These are phyloP conservation scores for Trypoxylon attenuatum DNA, from an alignment of 2,888 invertebrate species.

Conservation along the genomic window DNA sequence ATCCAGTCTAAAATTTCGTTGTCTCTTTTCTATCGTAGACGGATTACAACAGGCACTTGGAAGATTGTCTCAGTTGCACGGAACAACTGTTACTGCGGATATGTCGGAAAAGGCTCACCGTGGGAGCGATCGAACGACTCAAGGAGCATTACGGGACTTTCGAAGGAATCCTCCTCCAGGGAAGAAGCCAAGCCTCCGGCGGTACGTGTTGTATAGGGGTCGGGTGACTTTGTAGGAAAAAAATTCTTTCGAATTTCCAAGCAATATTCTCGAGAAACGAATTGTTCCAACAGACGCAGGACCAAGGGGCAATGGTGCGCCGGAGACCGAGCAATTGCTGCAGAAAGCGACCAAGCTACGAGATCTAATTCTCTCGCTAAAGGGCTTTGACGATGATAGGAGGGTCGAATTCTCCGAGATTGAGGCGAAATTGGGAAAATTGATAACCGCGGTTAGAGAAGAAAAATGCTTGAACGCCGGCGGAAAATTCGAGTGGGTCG, in stretches of 20 bases:
- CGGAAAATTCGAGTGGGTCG: slow-evolving; percentile 96
- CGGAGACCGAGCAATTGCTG: slow-evolving; percentile 70
- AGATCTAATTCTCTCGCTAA: too few species aligned
- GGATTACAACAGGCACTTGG: slow-evolving; percentile 84
- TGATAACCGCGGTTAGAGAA: slow-evolving; percentile 75
- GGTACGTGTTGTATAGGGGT: too few species aligned
- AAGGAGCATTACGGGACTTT: slow-evolving; percentile 59
- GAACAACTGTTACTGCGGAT: slow-evolving; percentile 77
- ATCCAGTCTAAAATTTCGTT: too few species aligned
- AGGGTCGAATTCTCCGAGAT: slow-evolving; percentile 69
- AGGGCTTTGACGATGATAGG: not conserved
- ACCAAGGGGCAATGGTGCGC: too few species aligned
- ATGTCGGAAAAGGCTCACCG: slow-evolving; percentile 72
- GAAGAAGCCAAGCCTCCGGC: too few species aligned
- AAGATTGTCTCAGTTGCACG: slow-evolving; percentile 79
- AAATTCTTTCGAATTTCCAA: not conserved
- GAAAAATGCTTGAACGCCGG: slow-evolving; percentile 84
- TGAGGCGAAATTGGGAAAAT: slow-evolving; percentile 69
- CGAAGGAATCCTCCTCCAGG: slow-evolving; percentile 62
- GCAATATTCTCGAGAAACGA: not conserved
- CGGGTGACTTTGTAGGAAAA: too few species aligned
- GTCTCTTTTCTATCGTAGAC: slow-evolving; percentile 75
- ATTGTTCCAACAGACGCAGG: too few species aligned
- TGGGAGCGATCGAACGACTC: slow-evolving; percentile 53
- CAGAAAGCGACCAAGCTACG: slow-evolving; percentile 65